These are phyloP conservation scores for Dichetophora obliterata DNA, from an alignment of 2,888 invertebrate species.

Conservation along the genomic window DNA sequence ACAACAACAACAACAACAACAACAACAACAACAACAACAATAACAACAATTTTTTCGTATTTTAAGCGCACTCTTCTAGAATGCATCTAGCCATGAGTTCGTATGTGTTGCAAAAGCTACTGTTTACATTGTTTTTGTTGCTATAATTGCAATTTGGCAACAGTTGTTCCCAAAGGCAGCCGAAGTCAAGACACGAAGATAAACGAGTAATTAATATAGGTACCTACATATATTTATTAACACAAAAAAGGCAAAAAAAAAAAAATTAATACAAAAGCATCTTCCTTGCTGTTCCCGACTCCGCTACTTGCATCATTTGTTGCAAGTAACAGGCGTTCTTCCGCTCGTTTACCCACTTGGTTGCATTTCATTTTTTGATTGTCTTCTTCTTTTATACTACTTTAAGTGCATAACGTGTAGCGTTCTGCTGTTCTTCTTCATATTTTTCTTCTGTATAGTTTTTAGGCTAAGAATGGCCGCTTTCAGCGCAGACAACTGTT, in stretches of 20 bases:
- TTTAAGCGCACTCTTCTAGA: slow-evolving; percentile 11
- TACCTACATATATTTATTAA: neutral
- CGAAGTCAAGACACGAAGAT: slow-evolving; percentile 11
- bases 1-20: neutral
- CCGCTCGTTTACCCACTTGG: neutral
- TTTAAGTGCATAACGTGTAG: too few species aligned
- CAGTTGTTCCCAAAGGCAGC: slow-evolving; percentile 29
- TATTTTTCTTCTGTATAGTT: too few species aligned
- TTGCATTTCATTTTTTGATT: neutral
- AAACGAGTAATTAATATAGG: slow-evolving; percentile 18
- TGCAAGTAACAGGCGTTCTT: neutral
- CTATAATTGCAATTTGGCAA: slow-evolving; percentile 27
- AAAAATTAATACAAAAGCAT: neutral
- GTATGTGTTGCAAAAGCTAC: slow-evolving; percentile 7
- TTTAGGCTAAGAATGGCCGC: too few species aligned
- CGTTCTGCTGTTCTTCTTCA: too few species aligned
- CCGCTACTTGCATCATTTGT: neutral
- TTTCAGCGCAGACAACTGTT: too few species aligned
- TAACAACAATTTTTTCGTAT: neutral
- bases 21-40: neutral
- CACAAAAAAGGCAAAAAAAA: neutral
- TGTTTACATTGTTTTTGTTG: slow-evolving; percentile 14
- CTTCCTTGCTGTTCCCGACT: neutral
- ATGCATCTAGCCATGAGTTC: slow-evolving; percentile 1
- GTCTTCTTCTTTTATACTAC: neutral